Conservation (phyloP, 2,888 invertebrate genomes). For the Tachystola acroxantha region DNA sequence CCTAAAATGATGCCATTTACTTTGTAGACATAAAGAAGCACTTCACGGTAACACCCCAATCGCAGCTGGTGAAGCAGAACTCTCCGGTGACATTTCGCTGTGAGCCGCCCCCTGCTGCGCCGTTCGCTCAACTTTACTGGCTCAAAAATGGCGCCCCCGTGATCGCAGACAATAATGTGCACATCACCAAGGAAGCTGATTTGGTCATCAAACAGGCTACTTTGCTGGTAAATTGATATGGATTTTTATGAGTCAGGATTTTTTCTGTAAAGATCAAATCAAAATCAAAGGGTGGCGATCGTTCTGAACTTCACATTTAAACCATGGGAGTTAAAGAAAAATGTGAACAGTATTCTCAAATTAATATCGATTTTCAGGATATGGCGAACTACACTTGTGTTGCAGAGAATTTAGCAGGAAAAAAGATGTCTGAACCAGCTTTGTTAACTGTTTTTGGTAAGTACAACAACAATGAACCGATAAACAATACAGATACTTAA, state of each 20-base stretch:
- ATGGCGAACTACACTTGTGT: conserved; percentile 98
- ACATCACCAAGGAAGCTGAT: conserved; percentile 90
- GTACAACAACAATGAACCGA: conserved; percentile 37
- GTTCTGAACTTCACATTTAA: no score
- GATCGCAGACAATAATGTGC: conserved; percentile 80
- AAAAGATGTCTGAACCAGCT: conserved; percentile 90
- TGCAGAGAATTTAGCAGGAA: conserved; percentile 94
- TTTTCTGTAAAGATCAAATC: no score
- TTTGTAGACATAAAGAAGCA: conserved; percentile 90
- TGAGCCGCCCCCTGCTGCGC: conserved; percentile 92
- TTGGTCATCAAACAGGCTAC: conserved; percentile 91
- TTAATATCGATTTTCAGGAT: conserved; percentile 73
- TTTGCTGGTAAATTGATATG: conserved; percentile 70
- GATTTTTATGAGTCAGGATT: no score
- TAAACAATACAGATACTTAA: no score
- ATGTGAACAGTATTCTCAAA: no score
- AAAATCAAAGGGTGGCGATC: no score
- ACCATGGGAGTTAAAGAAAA: no score
- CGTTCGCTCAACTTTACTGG: conserved; percentile 92
- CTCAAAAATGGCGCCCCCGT: conserved; percentile 87
- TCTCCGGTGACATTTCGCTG: conserved; percentile 92
- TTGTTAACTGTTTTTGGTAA: conserved; percentile 94
- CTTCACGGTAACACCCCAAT: conserved; percentile 92
- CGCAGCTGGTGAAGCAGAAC: conserved; percentile 88
- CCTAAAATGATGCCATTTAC: no score